Evolutionary conservation across 2,888 invertebrate species (phyloP).

Genomic region (Scaptomyza caliginosa): DNA sequence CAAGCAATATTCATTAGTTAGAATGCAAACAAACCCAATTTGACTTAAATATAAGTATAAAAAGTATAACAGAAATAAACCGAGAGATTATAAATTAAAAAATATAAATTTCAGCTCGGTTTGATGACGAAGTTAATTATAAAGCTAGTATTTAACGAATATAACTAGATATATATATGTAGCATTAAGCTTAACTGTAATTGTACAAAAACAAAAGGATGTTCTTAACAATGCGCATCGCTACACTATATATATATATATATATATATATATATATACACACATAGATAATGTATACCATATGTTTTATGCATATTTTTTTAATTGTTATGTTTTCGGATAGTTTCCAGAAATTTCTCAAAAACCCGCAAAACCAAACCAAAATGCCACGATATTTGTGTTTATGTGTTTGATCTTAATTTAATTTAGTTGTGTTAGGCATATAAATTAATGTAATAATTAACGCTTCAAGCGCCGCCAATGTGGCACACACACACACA

Average conservation of each 20-base stretch:
- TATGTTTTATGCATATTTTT: conserved; percentile 6
- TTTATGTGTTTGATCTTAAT: conserved; percentile 34
- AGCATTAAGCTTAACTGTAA: conserved; percentile 33
- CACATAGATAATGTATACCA: too few species aligned
- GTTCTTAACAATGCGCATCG: conserved; percentile 32
- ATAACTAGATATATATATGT: conserved; percentile 9
- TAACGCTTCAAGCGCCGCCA: conserved; percentile 36
- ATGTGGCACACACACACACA: too few species aligned
- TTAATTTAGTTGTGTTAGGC: conserved; percentile 21
- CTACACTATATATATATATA: conserved; percentile 10
- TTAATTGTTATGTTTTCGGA: conserved; percentile 11
- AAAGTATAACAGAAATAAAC: neutral
- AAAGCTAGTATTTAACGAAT: conserved; percentile 10
- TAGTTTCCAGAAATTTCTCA: conserved; percentile 24
- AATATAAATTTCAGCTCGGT: conserved; percentile 9
- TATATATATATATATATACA: conserved; percentile 4
- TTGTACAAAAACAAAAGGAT: conserved; percentile 51
- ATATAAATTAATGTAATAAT: neutral
- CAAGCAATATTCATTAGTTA: neutral
- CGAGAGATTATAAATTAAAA: conserved; percentile 18
- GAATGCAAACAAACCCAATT: conserved; percentile 20
- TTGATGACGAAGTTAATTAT: conserved; percentile 9
- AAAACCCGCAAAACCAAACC: neutral
- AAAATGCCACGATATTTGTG: conserved; percentile 22
- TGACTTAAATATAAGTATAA: conserved; percentile 14